Evolutionary conservation across 2,888 invertebrate species (phyloP), one percentile per base, ranked within the genome.

Genomic region (Petrolisthes manimaculis): DNA sequence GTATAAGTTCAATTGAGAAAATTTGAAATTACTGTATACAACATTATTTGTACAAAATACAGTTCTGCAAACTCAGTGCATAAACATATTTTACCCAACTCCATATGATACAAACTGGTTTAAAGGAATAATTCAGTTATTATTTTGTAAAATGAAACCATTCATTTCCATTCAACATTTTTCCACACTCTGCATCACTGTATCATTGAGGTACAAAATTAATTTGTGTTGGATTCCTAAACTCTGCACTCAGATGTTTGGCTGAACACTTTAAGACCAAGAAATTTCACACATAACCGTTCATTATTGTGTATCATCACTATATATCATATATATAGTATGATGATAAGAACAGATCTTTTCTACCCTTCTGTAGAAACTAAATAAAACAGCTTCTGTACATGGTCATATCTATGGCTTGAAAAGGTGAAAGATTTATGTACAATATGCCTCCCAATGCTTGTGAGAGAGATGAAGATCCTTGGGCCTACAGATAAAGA

Each of bases 401-500:
- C 69, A 83, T 54, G 51, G 51, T 14, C 14, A 18, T 83, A 21
- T 53, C 83, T 82, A 82, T 67, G 24, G 51, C 61, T 67, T 82
- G 81, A 82, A 51, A 61, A 8, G 54, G 78, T 74, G 37, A 79
- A 78, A 61, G 24, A 78, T 37, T 37, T 86, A 86, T 86, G 61
- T 80, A 86, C 83, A 81, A 14, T 80, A 81, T 80, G 86, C 86
- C 71, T 21, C 86, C 81, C 75, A 81, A 54, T 86, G 81, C 86
- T 81, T 74, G 81, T 56, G 74, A 75, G 56, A 61, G 5, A 18
- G 8, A 84, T 69, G n/a, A 61, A 14, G 74, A 75, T 37, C 77
- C 24, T 14, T 75, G 56, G 61, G 21, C 37, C 69, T 75, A 77
- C 14, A 74, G 37, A 37, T 67, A n/a, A 37, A 82, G 53, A 24